These are phyloP conservation scores for Stomatorhinus ivindoensis DNA, from an alignment of 2,113 vertebrate species.

Conservation along the genomic window DNA sequence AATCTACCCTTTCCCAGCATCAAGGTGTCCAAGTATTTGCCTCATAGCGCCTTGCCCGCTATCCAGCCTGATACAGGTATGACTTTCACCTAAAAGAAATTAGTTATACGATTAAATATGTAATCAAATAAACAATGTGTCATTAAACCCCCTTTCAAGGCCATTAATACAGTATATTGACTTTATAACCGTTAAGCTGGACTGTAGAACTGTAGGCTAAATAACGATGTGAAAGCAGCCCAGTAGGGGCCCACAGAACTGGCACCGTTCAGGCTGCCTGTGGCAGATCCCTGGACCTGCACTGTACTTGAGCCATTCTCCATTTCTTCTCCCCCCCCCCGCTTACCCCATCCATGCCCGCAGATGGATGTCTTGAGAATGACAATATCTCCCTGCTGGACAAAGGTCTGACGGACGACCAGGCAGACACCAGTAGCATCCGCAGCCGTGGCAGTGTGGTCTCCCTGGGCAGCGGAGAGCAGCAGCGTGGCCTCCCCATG, in stretches of 20 bases:
- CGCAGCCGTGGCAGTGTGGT: slow-evolving; percentile 74
- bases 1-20: slow-evolving; percentile 87
- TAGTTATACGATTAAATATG: not conserved
- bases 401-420: slow-evolving; percentile 72
- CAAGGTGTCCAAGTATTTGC: slow-evolving; percentile 85
- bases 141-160: not conserved
- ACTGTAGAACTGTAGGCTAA: not conserved
- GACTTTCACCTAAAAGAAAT: not conserved
- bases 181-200: not conserved
- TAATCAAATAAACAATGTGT: not conserved
- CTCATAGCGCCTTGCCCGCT: slow-evolving; percentile 74
- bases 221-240: not conserved
- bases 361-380: slow-evolving; percentile 93
- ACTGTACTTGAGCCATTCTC: not conserved
- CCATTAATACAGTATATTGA: not conserved
- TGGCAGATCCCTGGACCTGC: not conserved
- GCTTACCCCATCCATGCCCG: not conserved
- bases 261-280: not conserved
- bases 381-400: slow-evolving; percentile 87
- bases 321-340: not conserved
- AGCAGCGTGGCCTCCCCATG: slow-evolving; percentile 77
- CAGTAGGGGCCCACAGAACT: not conserved
- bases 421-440: slow-evolving; percentile 74
- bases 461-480: slow-evolving; percentile 67
- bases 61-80: slow-evolving; percentile 82